These are phyloP conservation scores for Rhynchonema sp. DNA, from an alignment of 2,888 invertebrate genomes.

Conservation along the genomic window DNA sequence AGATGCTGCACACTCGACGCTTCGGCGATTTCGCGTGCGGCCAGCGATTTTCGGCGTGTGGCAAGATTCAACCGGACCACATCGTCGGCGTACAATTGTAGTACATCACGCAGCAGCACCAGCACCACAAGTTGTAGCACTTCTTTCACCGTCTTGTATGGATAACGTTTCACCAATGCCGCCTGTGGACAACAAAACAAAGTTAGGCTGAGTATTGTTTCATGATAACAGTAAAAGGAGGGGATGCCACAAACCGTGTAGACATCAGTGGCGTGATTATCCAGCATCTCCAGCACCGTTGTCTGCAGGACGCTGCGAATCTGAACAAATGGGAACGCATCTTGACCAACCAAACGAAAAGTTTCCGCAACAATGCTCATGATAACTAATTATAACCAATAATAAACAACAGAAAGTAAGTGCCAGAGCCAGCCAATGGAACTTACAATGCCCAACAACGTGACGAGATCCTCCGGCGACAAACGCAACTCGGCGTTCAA, in stretches of 20 bases:
- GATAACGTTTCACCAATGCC: constrained; percentile 48
- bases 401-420: too few species aligned
- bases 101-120: constrained; percentile 64
- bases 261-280: constrained; percentile 62
- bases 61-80: constrained; percentile 7
- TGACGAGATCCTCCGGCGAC: not conserved
- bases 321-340: too few species aligned
- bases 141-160: constrained; percentile 83
- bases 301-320: constrained; percentile 61
- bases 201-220: not conserved
- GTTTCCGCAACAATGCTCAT: too few species aligned
- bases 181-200: constrained; percentile 20
- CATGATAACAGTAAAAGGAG: too few species aligned
- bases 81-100: constrained; percentile 40
- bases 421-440: not conserved
- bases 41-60: too few species aligned
- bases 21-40: too few species aligned
- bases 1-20: too few species aligned
- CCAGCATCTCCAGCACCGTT: constrained; percentile 56
- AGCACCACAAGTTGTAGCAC: constrained; percentile 80
- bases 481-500: not conserved
- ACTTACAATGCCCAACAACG: not conserved
- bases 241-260: constrained; percentile 35
- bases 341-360: too few species aligned
- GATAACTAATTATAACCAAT: too few species aligned